Evolutionary conservation across 2,797 vertebrate species (phyloP).

Genomic region (Peromyscus attwateri): DNA sequence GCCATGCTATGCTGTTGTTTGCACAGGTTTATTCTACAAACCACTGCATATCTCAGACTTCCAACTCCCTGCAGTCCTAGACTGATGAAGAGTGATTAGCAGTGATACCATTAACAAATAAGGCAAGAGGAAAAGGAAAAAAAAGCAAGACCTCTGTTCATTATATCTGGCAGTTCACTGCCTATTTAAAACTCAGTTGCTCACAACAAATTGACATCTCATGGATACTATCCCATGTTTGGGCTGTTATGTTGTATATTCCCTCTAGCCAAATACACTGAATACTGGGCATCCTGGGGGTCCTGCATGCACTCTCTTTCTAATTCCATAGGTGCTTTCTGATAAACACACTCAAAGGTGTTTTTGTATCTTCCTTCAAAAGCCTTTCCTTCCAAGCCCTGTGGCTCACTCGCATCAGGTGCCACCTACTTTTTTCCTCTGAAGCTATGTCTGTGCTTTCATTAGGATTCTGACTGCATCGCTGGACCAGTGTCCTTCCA

Average conservation of each 20-base stretch:
- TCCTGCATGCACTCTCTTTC: neutral
- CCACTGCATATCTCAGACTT: constrained; percentile 78
- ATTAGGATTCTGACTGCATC: constrained; percentile 63
- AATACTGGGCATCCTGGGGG: neutral
- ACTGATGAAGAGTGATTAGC: constrained; percentile 86
- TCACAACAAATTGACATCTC: neutral
- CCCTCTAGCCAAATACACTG: neutral
- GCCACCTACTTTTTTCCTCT: constrained; percentile 59
- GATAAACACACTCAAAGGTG: neutral
- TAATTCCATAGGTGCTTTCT: neutral
- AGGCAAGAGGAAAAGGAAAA: constrained; percentile 26
- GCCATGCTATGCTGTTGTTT: constrained; percentile 86
- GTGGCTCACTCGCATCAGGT: constrained; percentile 56
- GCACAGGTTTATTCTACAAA: constrained; percentile 85
- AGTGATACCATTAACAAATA: constrained; percentile 82
- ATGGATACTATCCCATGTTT: neutral
- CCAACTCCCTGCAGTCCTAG: constrained; percentile 79
- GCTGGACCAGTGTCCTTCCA: constrained; percentile 78
- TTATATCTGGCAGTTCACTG: constrained; percentile 67
- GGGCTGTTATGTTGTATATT: neutral
- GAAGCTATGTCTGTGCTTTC: constrained; percentile 43
- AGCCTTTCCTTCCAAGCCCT: constrained; percentile 58
- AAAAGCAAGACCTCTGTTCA: constrained; percentile 55
- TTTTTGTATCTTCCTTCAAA: constrained; percentile 67
- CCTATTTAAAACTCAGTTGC: constrained; percentile 61